Conservation (phyloP, 1,140 invertebrate species). For the Lucilia cuprina region DNA sequence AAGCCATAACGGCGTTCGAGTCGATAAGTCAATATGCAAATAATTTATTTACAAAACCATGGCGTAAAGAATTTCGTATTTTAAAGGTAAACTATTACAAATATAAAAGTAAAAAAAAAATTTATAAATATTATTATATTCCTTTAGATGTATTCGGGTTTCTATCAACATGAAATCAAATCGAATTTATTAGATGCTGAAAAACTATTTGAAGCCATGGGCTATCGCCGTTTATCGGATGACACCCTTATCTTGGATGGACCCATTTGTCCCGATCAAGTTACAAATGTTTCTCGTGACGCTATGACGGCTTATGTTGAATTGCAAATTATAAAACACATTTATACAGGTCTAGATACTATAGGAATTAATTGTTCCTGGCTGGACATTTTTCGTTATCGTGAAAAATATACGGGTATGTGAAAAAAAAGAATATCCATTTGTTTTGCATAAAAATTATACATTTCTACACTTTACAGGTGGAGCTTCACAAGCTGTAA, state of each 20-base stretch:
- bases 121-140: not conserved
- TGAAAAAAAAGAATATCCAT: not conserved
- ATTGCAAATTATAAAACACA: slow-evolving; percentile 77
- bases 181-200: slow-evolving; percentile 78
- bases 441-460: not conserved
- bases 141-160: slow-evolving; percentile 81
- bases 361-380: slow-evolving; percentile 65
- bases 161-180: slow-evolving; percentile 85
- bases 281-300: slow-evolving; percentile 80
- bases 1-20: slow-evolving; percentile 81
- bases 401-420: slow-evolving; percentile 70
- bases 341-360: slow-evolving; percentile 57
- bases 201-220: slow-evolving; percentile 80
- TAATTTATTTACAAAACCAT: slow-evolving; percentile 84
- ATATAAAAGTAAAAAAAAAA: not conserved
- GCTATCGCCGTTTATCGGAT: slow-evolving; percentile 70
- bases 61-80: slow-evolving; percentile 83
- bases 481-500: slow-evolving; percentile 50
- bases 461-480: slow-evolving; percentile 26
- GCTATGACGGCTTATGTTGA: slow-evolving; percentile 88
- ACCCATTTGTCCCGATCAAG: slow-evolving; percentile 81
- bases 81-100: slow-evolving; percentile 70
- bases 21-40: slow-evolving; percentile 83
- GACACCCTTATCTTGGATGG: slow-evolving; percentile 69
- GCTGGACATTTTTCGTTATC: slow-evolving; percentile 72